These are phyloP conservation scores for Alentia gelatinosa DNA, from an alignment of 2,888 invertebrate genomes.

Conservation along the genomic window DNA sequence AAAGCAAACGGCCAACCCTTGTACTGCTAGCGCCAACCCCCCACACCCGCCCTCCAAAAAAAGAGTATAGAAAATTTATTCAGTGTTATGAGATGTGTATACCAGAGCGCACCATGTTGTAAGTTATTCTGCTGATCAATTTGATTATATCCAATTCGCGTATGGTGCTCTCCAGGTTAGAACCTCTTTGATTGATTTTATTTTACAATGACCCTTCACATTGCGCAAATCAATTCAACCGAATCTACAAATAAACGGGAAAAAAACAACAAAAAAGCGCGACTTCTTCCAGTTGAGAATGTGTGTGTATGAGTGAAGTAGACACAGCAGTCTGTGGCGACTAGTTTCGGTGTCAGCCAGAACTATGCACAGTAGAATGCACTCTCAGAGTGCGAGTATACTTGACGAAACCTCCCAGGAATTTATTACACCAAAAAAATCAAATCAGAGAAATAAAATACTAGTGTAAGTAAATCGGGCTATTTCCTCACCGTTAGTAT, in stretches of 20 bases:
- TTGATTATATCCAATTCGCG: not conserved
- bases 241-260: not conserved
- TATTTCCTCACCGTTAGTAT: not conserved
- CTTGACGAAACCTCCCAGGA: not conserved
- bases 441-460: not conserved
- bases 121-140: slow-evolving; percentile 23
- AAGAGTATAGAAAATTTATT: not conserved
- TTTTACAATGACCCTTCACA: slow-evolving; percentile 4
- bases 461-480: not conserved
- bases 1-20: not conserved
- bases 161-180: not conserved
- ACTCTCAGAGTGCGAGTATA: not conserved
- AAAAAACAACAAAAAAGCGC: no score
- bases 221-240: slow-evolving; percentile 15
- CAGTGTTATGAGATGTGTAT: not conserved
- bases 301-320: not conserved
- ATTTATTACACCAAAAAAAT: not conserved
- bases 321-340: not conserved
- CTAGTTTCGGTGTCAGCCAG: not conserved
- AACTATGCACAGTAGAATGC: slow-evolving; percentile 29
- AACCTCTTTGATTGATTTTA: not conserved
- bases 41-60: not conserved
- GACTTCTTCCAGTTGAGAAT: not conserved
- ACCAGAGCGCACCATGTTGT: not conserved
- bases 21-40: not conserved